A percentile compares a stretch with the other conserved stretches of the same genome.
phyloP scores from a whole-genome alignment of 2,888 invertebrate species.

The Orthosia cruda region DNA sequence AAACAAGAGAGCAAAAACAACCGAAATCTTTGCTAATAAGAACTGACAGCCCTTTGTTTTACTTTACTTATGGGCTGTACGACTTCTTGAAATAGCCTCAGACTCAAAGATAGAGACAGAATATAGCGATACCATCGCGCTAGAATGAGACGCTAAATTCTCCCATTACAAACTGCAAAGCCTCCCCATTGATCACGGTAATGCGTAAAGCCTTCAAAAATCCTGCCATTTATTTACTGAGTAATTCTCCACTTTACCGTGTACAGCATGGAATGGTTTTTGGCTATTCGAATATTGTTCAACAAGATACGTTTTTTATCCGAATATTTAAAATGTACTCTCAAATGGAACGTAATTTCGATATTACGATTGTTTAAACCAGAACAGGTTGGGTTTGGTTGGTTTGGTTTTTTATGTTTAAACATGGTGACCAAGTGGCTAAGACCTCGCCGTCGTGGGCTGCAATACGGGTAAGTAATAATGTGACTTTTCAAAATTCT shows the following conservation, averaged over 20 bases:
- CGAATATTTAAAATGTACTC: conserved; percentile 14
- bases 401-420: no score
- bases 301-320: conserved; percentile 15
- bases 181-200: conserved; percentile 89
- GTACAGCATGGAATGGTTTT: conserved; percentile 48
- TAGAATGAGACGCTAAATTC: conserved; percentile 78
- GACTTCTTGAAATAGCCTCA: conserved; percentile 80
- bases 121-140: conserved; percentile 60
- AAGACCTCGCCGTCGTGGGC: no score
- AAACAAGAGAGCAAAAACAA: conserved; percentile 74
- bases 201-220: conserved; percentile 89
- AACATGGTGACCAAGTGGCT: no score
- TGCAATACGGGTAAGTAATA: no score
- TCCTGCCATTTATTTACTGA: conserved; percentile 89
- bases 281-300: conserved; percentile 41
- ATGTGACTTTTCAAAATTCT: no score
- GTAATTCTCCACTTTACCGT: conserved; percentile 77
- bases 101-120: conserved; percentile 74
- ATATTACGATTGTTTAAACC: conserved; percentile 35
- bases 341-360: conserved; percentile 13
- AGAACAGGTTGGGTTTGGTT: conserved; percentile 11
- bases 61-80: conserved; percentile 75
- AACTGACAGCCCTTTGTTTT: conserved; percentile 81
- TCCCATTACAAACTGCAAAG: conserved; percentile 88
- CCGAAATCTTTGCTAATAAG: conserved; percentile 83